Evolutionary conservation across 2,797 vertebrate genomes (phyloP).

Genomic region (Spheniscus humboldti): DNA sequence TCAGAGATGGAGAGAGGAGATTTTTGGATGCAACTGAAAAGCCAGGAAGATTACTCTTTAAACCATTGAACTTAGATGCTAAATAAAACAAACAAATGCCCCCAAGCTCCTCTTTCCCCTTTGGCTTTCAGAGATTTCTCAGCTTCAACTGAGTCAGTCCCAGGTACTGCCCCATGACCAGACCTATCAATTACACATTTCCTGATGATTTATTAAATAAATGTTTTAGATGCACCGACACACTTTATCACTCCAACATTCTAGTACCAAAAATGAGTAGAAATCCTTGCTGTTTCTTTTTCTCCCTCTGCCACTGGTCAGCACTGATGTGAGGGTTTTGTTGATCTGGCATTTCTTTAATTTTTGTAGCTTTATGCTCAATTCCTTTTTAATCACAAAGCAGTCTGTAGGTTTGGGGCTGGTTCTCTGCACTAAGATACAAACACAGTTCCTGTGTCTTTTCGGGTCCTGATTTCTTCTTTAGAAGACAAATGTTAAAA

Average conservation of each 20-base stretch:
- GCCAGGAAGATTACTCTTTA: not conserved
- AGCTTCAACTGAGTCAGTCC: not conserved
- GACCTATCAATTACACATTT: not conserved
- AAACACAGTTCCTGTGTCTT: rapidly evolving
- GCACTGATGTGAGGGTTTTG: not conserved
- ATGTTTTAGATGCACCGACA: not conserved
- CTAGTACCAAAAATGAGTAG: not conserved
- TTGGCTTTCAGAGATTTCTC: not conserved
- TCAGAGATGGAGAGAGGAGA: not conserved
- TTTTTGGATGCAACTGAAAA: not conserved
- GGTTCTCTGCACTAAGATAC: not conserved
- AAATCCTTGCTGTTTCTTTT: not conserved
- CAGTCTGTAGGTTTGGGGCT: not conserved
- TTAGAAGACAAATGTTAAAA: not conserved
- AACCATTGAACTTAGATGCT: not conserved
- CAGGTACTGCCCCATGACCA: not conserved
- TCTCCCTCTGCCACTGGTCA: not conserved
- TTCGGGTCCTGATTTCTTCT: not conserved
- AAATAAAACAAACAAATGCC: not conserved
- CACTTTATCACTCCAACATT: not conserved
- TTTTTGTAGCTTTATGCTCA: not conserved
- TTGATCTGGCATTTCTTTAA: not conserved
- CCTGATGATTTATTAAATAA: not conserved
- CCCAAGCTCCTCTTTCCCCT: not conserved
- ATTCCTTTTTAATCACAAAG: not conserved